Evolutionary conservation across 2,113 vertebrate genomes (phyloP).

Genomic region (Nycticorax nycticorax): DNA sequence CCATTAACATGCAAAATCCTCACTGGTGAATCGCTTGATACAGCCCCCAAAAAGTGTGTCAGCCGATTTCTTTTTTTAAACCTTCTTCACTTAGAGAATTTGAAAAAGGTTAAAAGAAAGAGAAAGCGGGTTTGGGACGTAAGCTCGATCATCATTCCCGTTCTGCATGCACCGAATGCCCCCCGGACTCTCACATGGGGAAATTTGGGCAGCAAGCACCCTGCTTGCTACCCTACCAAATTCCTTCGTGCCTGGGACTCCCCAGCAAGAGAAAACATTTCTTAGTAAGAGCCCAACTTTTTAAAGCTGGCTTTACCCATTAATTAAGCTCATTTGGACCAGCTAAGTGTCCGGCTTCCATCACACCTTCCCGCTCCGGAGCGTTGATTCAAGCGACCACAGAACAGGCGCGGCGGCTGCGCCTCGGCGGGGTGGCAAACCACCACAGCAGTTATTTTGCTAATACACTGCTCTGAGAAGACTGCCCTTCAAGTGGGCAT

Average conservation of each 20-base stretch:
- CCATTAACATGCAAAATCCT: not conserved
- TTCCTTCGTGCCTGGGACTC: not conserved
- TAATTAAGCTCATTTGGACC: not conserved
- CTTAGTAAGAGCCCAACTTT: not conserved
- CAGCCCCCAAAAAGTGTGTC: not conserved
- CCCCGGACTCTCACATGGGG: not conserved
- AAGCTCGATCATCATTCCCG: not conserved
- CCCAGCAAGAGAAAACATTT: not conserved
- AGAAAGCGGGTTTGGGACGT: not conserved
- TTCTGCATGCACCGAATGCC: rapidly evolving
- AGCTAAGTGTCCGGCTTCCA: not conserved
- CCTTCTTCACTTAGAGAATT: not conserved
- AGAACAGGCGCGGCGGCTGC: not conserved
- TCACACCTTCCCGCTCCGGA: not conserved
- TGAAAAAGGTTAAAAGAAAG: not conserved
- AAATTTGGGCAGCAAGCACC: not conserved
- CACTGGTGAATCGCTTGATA: not conserved
- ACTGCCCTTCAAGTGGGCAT: not conserved
- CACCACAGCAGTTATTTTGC: not conserved
- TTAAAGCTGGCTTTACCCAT: not conserved
- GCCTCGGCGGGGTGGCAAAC: not conserved
- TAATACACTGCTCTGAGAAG: not conserved
- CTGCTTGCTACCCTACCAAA: too few relatives aligned
- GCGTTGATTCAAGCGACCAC: not conserved
- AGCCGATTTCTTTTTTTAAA: not conserved